phyloP scores from a whole-genome alignment of 2,113 vertebrate genomes.

The Psephotus haematonotus region DNA sequence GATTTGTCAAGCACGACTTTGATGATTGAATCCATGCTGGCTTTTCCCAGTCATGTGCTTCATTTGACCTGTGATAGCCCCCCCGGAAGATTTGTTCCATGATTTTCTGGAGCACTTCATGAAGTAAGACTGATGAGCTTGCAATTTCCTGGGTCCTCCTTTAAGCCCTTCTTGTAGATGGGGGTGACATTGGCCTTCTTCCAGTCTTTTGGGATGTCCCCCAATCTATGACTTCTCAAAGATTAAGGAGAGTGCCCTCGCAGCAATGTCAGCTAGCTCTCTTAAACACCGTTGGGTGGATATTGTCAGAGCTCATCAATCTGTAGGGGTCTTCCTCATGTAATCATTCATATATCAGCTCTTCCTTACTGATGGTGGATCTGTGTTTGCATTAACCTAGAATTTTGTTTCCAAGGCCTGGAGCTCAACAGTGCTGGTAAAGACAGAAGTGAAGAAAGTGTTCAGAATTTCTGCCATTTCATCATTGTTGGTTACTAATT shows the following conservation, averaged over 20 bases:
- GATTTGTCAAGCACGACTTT: rapidly evolving
- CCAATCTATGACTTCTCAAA: not conserved
- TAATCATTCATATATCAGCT: not conserved
- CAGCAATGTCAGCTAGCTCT: not conserved
- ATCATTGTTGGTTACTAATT: not conserved
- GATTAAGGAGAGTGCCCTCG: not conserved
- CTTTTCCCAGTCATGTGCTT: not conserved
- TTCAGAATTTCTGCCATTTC: not conserved
- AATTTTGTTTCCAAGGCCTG: not conserved
- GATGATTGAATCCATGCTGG: not conserved
- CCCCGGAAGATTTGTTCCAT: not conserved
- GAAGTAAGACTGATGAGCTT: not conserved
- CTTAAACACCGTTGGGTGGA: not conserved
- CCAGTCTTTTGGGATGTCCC: not conserved
- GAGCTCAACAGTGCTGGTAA: not conserved
- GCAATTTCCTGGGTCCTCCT: not conserved
- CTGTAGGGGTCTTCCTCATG: not conserved
- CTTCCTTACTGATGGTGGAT: not conserved
- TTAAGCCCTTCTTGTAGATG: not conserved
- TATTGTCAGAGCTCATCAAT: not conserved
- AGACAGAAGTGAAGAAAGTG: not conserved
- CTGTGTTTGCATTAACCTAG: not conserved
- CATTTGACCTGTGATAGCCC: not conserved
- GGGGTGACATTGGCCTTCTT: not conserved
- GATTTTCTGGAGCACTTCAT: not conserved